A percentile compares a stretch with the other conserved stretches of the same genome.
Evolutionary conservation across 2,113 vertebrate genomes (phyloP).

Genomic region (Electrona antarctica): DNA sequence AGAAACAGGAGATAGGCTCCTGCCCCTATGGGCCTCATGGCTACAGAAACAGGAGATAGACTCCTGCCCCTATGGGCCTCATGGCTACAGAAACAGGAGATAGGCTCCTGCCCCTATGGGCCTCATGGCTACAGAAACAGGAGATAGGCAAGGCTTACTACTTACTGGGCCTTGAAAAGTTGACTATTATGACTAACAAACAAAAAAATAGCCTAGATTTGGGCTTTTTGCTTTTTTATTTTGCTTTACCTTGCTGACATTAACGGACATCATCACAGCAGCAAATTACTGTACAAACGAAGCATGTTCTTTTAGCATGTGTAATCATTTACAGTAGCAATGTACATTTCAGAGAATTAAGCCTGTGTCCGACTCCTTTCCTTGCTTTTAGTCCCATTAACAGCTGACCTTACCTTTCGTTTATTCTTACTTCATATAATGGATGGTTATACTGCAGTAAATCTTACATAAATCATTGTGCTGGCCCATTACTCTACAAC

Average conservation of each 20-base stretch:
- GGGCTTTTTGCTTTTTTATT: constrained; percentile 43
- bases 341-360: constrained; percentile 16
- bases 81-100: too few relatives aligned
- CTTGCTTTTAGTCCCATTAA: constrained; percentile 15
- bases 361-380: not conserved
- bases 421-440: constrained; percentile 17
- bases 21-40: too few relatives aligned
- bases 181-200: not conserved
- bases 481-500: constrained; percentile 34
- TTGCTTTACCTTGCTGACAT: constrained; percentile 50
- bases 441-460: constrained; percentile 28
- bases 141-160: too few relatives aligned
- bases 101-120: too few relatives aligned
- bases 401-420: constrained; percentile 1
- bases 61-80: too few relatives aligned
- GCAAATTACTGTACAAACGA: constrained; percentile 53
- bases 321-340: constrained; percentile 17
- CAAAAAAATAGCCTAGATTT: not conserved
- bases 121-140: too few relatives aligned
- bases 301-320: constrained; percentile 51
- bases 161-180: not conserved
- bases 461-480: not conserved
- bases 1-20: too few relatives aligned
- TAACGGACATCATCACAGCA: constrained; percentile 54
- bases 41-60: too few relatives aligned